Base-by-base conservation (phyloP, 1,140 invertebrate genomes). In the Asbolus verrucosus region DNA sequence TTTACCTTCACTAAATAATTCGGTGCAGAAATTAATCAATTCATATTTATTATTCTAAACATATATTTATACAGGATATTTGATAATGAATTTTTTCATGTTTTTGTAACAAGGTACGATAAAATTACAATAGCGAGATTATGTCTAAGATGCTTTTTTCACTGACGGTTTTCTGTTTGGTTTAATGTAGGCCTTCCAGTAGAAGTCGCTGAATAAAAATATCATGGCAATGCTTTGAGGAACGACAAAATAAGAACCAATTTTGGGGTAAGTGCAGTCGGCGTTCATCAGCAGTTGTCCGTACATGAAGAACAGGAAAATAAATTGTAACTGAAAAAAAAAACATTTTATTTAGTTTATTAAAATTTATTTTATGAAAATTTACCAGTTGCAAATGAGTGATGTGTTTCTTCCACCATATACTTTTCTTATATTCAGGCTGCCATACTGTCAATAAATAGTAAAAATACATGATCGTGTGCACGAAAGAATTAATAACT, bases 151-250 rank as follows among this genome's bases (percentile, higher is more conserved):
- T n/a, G n/a, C n/a, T n/a, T n/a, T n/a, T n/a, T n/a, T n/a, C n/a
- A n/a, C n/a, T n/a, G n/a, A n/a, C n/a, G n/a, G n/a, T n/a, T n/a
- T n/a, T n/a, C n/a, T n/a, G n/a, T 69, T 33, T 13, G 46, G 8
- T 16, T 33, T 85, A 0, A 87, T 75, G 77, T 97, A 97, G 0
- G 90, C 84, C 77, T 92, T 90, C 62, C 89, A 87, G 77, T 97
- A 97, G 83, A 97, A 97, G 63, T 96, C 90, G 1, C 85, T 84
- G 77, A 97, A 97, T 1, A 97, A 83, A 60, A 91, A 80, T 0
- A 96, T 86, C 87, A 97, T 91, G 71, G 91, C 91, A 1, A 89
- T 24, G 75, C 90, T 88, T 76, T 92, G 90, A 9, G 87, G 88
- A n/a, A 91, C 80, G 38, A 91, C 84, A 16, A 91, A 68, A 0